Conservation (phyloP, 2,888 invertebrate genomes). For the Zonitis immaculata region DNA sequence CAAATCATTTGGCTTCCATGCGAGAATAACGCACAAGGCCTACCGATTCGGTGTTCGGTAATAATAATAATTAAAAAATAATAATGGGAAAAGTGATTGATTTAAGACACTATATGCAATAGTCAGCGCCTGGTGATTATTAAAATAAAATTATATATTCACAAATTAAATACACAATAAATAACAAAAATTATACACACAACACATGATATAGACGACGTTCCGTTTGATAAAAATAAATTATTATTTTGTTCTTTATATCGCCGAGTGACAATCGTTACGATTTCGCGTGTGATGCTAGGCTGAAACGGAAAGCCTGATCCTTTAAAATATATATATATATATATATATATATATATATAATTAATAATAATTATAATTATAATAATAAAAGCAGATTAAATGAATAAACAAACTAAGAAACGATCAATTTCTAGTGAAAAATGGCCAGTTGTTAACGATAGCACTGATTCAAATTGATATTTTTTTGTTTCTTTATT, state of each 20-base stretch:
- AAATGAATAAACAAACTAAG: background rate
- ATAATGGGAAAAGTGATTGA: constrained; percentile 3
- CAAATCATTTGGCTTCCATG: constrained; percentile 49
- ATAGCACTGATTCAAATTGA: constrained; percentile 10
- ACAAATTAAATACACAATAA: background rate
- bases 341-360: too few relatives aligned
- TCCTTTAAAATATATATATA: too few relatives aligned
- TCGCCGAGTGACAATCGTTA: constrained; percentile 44
- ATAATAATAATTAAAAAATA: constrained; percentile 8
- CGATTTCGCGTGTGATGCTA: constrained; percentile 21
- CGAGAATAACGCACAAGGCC: constrained; percentile 40
- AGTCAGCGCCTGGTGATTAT: constrained; percentile 24
- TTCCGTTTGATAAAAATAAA: constrained; percentile 19
- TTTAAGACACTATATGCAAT: constrained; percentile 27
- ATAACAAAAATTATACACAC: background rate
- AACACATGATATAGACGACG: constrained; percentile 30
- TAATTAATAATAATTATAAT: background rate
- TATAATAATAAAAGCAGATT: background rate
- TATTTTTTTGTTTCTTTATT: background rate
- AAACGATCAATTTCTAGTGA: constrained; percentile 16
- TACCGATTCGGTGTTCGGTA: constrained; percentile 33
- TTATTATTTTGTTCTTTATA: constrained; percentile 30
- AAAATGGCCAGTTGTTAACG: constrained; percentile 16
- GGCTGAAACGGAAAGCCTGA: constrained; percentile 14
- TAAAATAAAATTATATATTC: constrained; percentile 12